phyloP scores from a whole-genome alignment of 2,113 vertebrate species.

The Oryzias woworae region DNA sequence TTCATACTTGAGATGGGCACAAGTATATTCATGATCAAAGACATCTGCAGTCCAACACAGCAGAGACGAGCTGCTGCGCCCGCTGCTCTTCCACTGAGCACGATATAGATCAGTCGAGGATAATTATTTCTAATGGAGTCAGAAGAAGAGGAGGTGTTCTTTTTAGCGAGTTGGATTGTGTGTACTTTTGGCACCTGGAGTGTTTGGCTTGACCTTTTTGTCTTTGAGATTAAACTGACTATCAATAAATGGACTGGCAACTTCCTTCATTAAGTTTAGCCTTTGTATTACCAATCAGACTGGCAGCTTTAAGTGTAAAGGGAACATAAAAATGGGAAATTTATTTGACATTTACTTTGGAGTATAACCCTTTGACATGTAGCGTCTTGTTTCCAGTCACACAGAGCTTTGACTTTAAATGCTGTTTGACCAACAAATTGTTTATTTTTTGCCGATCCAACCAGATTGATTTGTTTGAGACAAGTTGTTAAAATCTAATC shows the following conservation, averaged over 20 bases:
- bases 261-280: background rate
- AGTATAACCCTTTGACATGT: too few relatives aligned
- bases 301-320: background rate
- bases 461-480: too few relatives aligned
- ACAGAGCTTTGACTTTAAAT: too few relatives aligned
- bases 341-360: too few relatives aligned
- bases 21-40: constrained; percentile 5
- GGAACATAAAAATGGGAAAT: background rate
- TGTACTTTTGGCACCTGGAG: constrained; percentile 20
- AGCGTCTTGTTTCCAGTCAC: too few relatives aligned
- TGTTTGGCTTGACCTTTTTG: constrained; percentile 9
- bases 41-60: constrained; percentile 42
- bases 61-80: constrained; percentile 25
- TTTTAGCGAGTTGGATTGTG: constrained; percentile 20
- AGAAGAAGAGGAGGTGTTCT: constrained; percentile 31
- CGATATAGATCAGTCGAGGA: constrained; percentile 49
- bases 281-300: background rate
- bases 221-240: constrained; percentile 16
- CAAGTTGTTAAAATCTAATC: too few relatives aligned
- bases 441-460: too few relatives aligned
- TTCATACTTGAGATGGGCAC: constrained; percentile 22
- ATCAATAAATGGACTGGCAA: constrained; percentile 9
- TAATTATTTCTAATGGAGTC: constrained; percentile 68
- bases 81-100: constrained; percentile 32
- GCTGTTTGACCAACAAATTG: too few relatives aligned